Evolutionary conservation across 2,113 vertebrate genomes (phyloP).

Genomic region (Falco punctatus): DNA sequence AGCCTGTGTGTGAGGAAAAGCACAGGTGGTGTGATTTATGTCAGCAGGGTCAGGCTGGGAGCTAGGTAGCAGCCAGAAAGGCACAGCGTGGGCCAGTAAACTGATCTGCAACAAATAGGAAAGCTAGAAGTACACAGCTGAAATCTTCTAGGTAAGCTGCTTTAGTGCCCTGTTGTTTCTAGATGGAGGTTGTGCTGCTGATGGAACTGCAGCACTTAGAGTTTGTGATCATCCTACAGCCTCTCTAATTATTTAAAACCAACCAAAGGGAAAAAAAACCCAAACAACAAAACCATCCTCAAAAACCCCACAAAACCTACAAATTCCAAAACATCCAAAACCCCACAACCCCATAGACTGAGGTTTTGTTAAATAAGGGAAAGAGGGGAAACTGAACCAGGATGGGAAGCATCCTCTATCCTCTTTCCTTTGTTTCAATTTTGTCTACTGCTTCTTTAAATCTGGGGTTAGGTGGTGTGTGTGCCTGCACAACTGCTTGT

Average conservation of each 20-base stretch:
- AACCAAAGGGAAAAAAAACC: neutral
- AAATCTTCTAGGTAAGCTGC: neutral
- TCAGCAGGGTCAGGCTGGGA: neutral
- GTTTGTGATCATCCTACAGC: neutral
- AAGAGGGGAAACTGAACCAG: neutral
- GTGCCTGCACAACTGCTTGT: neutral
- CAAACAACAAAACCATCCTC: neutral
- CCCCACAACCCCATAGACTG: neutral
- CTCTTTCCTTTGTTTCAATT: neutral
- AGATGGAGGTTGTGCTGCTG: neutral
- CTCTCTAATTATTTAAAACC: neutral
- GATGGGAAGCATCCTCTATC: neutral
- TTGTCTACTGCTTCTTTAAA: neutral
- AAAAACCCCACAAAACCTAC: too few species aligned
- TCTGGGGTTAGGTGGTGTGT: too few species aligned
- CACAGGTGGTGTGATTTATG: neutral
- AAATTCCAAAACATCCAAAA: neutral
- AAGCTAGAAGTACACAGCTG: neutral
- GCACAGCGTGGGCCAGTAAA: neutral
- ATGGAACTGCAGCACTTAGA: neutral
- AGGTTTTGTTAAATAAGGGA: neutral
- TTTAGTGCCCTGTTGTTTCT: neutral
- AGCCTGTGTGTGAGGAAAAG: neutral
- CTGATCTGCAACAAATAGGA: neutral
- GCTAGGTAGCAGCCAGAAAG: neutral